Evolutionary conservation across 2,888 invertebrate species (phyloP).

Genomic region (Lamellibrachia satsuma): DNA sequence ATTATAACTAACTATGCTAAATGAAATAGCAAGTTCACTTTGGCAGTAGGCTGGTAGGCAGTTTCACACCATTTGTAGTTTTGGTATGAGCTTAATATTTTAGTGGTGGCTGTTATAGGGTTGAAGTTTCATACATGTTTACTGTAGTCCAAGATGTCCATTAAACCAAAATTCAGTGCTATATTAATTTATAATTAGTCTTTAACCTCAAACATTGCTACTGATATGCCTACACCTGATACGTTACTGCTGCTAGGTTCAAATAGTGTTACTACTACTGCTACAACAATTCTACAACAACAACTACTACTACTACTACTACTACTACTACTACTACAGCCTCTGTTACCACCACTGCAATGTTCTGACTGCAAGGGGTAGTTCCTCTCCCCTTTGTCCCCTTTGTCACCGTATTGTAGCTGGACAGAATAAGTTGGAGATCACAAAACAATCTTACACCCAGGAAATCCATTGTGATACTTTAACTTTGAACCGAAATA

Average conservation of each 20-base stretch:
- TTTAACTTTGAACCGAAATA: neutral
- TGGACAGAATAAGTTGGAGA: neutral
- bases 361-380: neutral
- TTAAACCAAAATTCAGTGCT: neutral
- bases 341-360: neutral
- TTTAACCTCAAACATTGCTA: too few relatives aligned
- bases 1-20: too few relatives aligned
- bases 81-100: neutral
- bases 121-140: neutral
- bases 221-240: neutral
- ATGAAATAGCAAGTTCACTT: neutral
- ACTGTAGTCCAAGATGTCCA: neutral
- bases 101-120: neutral
- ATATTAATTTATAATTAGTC: neutral
- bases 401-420: neutral
- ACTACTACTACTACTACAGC: neutral
- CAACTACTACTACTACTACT: too few relatives aligned
- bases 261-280: neutral
- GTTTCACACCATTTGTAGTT: neutral
- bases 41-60: neutral
- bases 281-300: neutral
- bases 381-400: neutral
- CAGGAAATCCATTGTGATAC: neutral
- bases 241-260: neutral
- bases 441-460: neutral